Evolutionary conservation across 2,888 invertebrate genomes (phyloP).

Genomic region (Leptinotarsa rubiginosa): DNA sequence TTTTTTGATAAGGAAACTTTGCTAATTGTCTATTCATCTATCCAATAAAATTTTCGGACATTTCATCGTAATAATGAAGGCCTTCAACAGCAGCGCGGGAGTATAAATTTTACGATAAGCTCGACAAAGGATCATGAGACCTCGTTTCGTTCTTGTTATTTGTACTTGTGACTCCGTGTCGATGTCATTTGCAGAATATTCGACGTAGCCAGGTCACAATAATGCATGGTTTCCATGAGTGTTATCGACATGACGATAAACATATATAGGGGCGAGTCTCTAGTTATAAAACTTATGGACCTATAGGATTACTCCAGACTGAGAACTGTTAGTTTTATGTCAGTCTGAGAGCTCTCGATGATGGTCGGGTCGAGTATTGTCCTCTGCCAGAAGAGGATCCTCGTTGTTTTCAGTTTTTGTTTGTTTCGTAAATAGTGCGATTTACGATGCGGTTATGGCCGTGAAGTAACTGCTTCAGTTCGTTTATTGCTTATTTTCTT

Average conservation of each 20-base stretch:
- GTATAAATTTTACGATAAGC: constrained; percentile 44
- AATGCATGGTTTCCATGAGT: constrained; percentile 31
- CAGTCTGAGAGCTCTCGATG: constrained; percentile 31
- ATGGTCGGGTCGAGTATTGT: constrained; percentile 31
- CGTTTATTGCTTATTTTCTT: constrained; percentile 21
- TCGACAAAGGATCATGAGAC: constrained; percentile 40
- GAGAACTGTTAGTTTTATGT: constrained; percentile 36
- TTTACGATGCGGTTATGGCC: constrained; percentile 27
- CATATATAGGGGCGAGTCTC: constrained; percentile 34
- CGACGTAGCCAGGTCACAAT: constrained; percentile 34
- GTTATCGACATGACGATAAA: constrained; percentile 42
- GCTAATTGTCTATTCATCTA: not conserved
- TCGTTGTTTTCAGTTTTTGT: constrained; percentile 28
- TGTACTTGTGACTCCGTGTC: constrained; percentile 39
- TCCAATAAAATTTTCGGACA: not conserved
- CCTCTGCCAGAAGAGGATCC: constrained; percentile 21
- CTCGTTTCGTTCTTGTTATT: constrained; percentile 49
- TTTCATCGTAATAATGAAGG: not conserved
- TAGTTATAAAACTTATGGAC: constrained; percentile 29
- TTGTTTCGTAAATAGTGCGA: constrained; percentile 27
- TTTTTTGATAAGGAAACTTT: no score
- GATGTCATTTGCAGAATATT: constrained; percentile 41
- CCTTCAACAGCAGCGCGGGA: constrained; percentile 12
- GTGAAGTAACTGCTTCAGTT: constrained; percentile 27
- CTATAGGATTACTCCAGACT: constrained; percentile 32